phyloP scores from a whole-genome alignment of 2,888 invertebrate species.

The Drosophila lacicola region DNA sequence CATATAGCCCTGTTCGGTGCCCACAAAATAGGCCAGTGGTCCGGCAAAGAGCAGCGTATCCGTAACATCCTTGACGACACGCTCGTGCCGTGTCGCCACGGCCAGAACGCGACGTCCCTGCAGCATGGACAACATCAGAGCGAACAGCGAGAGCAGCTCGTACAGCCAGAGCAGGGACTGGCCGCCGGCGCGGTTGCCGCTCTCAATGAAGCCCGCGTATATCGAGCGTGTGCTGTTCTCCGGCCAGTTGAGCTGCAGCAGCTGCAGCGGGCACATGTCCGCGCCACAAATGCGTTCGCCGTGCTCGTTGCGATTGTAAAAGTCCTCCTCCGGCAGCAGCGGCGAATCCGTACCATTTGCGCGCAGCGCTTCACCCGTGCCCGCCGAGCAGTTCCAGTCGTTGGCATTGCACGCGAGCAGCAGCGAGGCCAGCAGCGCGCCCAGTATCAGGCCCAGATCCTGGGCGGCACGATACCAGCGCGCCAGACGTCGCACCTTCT shows the following conservation, averaged over 20 bases:
- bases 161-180: slow-evolving; percentile 81
- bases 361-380: slow-evolving; percentile 26
- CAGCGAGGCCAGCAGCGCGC: slow-evolving; percentile 86
- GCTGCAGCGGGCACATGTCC: slow-evolving; percentile 86
- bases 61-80: slow-evolving; percentile 85
- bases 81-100: slow-evolving; percentile 85
- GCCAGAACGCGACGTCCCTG: slow-evolving; percentile 83
- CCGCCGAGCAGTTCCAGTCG: slow-evolving; percentile 78
- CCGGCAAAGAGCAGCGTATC: slow-evolving; percentile 88
- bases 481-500: slow-evolving; percentile 86
- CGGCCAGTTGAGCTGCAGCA: slow-evolving; percentile 5
- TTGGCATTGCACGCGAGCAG: slow-evolving; percentile 84
- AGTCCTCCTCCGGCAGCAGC: slow-evolving; percentile 85
- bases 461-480: slow-evolving; percentile 87
- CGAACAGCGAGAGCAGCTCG: slow-evolving; percentile 85
- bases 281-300: slow-evolving; percentile 87
- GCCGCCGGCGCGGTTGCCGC: slow-evolving; percentile 73
- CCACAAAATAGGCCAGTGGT: slow-evolving; percentile 92
- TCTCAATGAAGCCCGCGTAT: slow-evolving; percentile 78
- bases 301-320: slow-evolving; percentile 86
- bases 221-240: slow-evolving; percentile 57
- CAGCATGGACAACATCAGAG: slow-evolving; percentile 85
- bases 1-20: slow-evolving; percentile 94
- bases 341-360: slow-evolving; percentile 42
- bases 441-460: slow-evolving; percentile 87